Base-by-base conservation (phyloP, 2,113 vertebrate species). In the Microcebus lehilahytsara region DNA sequence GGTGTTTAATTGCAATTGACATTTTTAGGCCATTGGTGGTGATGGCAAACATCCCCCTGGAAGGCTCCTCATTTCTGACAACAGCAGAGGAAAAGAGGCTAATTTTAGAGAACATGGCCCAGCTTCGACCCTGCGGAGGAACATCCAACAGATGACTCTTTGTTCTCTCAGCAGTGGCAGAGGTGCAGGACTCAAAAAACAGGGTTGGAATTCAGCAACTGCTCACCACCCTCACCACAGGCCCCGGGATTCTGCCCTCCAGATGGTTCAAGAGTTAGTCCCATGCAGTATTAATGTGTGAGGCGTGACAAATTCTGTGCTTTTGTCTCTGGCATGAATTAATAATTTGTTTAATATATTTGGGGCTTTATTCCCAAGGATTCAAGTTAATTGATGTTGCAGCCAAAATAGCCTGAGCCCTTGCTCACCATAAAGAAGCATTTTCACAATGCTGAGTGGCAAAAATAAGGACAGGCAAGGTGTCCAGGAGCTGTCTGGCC, bases 21-120 rank as follows among this genome's bases (percentile, higher is more conserved):
- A 81, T 97, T 97, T 96, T 91, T 95, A 93, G 89, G 96, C 95
- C 96, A 96, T 10, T 25, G 34, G 85, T 58, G 5, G 60, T 56
- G 58, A 89, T 53, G 91, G 89, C 86, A 95, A 92, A 51, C 51
- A 51, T 60, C 42, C 71, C 92, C 72, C 85, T 89, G 67, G 85
- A 96, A 95, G 84, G 6, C 69, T 86, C 64, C 88, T 93, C 27
- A 22, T 74, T 64, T 89, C 51, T 88, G 80, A 94, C 67, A 89
- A 92, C 9, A 13, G 62, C 60, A 81, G 64, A 89, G 56, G 56
- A 89, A 88, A 96, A 42, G 77, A 75, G 56, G 46, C 60, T 85
- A 66, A 96, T 89, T 92, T 86, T 62, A 89, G 79, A 95, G 89
- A 92, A n/a, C 0, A 0, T 19, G 40, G 79, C 42, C 58, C 25